phyloP scores from a whole-genome alignment of 2,113 vertebrate species.

The Conger conger region DNA sequence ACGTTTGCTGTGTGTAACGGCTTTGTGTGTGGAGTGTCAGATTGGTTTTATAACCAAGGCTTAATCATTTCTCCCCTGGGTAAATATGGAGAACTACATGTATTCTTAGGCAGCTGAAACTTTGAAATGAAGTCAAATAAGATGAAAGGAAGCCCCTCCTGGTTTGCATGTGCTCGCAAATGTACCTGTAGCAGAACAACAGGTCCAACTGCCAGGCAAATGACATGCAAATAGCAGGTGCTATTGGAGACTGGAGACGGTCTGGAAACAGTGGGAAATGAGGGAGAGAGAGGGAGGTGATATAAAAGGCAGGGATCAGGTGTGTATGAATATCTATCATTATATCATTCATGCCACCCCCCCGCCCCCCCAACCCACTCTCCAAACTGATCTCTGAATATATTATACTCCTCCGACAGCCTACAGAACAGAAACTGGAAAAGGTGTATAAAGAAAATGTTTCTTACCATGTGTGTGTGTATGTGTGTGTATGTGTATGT shows the following conservation, averaged over 20 bases:
- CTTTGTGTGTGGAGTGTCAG: background rate
- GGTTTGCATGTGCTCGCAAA: constrained; percentile 33
- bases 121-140: background rate
- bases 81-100: background rate
- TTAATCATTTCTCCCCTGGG: background rate
- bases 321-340: background rate
- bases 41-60: background rate
- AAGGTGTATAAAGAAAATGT: background rate
- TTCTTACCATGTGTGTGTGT: background rate
- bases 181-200: constrained; percentile 25
- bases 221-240: constrained; percentile 20
- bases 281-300: background rate
- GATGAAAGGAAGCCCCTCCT: background rate
- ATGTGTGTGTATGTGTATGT: background rate
- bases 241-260: background rate
- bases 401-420: background rate
- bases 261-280: background rate
- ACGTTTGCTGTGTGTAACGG: background rate
- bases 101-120: background rate
- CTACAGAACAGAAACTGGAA: background rate
- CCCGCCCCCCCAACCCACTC: background rate
- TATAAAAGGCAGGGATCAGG: background rate
- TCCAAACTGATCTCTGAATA: background rate
- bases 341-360: background rate
- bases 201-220: constrained; percentile 35